These are phyloP conservation scores for Drosophila hydei DNA, from an alignment of 1,140 invertebrate genomes.

Conservation along the genomic window DNA sequence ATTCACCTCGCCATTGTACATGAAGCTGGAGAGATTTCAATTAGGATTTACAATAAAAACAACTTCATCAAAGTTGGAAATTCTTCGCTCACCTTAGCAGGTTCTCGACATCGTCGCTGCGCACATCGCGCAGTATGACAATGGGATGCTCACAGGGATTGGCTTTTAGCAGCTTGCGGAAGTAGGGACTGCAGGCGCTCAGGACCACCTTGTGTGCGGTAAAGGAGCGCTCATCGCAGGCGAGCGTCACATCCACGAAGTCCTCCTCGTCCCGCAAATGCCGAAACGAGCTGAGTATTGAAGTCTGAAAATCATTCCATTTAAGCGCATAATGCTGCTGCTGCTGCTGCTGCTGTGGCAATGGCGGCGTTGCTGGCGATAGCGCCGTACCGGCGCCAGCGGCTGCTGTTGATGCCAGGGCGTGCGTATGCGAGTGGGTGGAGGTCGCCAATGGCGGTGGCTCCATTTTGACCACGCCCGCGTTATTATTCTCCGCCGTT, in stretches of 20 bases:
- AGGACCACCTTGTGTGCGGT: conserved; percentile 96
- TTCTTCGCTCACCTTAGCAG: conserved; percentile 87
- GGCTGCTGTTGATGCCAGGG: conserved; percentile 55
- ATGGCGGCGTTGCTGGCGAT: conserved; percentile 62
- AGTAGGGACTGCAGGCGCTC: conserved; percentile 96
- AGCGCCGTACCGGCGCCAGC: conserved; percentile 59
- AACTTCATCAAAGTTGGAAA: neutral
- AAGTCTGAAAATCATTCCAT: conserved; percentile 97
- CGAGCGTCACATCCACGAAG: conserved; percentile 96
- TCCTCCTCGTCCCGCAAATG: conserved; percentile 93
- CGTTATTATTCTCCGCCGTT: conserved; percentile 83
- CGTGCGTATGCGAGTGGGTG: conserved; percentile 51
- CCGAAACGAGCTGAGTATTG: conserved; percentile 93
- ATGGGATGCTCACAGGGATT: conserved; percentile 97
- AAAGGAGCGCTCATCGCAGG: conserved; percentile 94
- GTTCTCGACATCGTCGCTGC: conserved; percentile 94
- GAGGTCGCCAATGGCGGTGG: conserved; percentile 78
- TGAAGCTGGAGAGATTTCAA: conserved; percentile 87
- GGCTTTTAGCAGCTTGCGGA: conserved; percentile 93
- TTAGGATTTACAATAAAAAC: neutral
- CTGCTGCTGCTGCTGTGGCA: conserved; percentile 27
- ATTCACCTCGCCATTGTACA: conserved; percentile 97
- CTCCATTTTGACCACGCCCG: conserved; percentile 83
- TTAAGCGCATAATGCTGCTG: conserved; percentile 94
- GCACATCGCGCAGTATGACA: conserved; percentile 94